These are phyloP conservation scores for Helostoma temminkii DNA, from an alignment of 2,797 vertebrate species.

Conservation along the genomic window DNA sequence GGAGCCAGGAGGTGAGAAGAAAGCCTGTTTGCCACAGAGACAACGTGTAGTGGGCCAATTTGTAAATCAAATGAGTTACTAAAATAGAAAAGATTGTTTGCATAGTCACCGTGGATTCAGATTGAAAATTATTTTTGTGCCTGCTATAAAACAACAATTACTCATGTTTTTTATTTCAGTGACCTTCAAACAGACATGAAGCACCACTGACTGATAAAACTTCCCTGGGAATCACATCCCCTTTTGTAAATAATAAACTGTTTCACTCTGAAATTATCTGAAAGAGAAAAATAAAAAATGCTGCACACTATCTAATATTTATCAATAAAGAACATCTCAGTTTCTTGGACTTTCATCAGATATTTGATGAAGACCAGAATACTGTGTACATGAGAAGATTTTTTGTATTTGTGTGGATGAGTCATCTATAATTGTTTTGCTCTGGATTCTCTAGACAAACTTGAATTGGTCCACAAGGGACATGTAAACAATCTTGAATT, in stretches of 20 bases:
- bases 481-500: too few species aligned
- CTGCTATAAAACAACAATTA: constrained; percentile 37
- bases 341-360: too few species aligned
- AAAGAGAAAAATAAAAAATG: not conserved
- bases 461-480: too few species aligned
- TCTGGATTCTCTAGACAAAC: too few species aligned
- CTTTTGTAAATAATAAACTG: constrained; percentile 15
- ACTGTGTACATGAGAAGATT: too few species aligned
- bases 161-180: constrained; percentile 32
- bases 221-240: constrained; percentile 23
- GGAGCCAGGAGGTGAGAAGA: constrained; percentile 49
- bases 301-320: too few species aligned
- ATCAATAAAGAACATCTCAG: too few species aligned
- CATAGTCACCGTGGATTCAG: constrained; percentile 46
- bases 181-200: constrained; percentile 59
- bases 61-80: constrained; percentile 72
- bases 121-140: constrained; percentile 43
- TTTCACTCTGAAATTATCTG: not conserved
- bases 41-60: constrained; percentile 50
- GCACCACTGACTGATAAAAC: constrained; percentile 32
- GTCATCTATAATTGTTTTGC: too few species aligned
- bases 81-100: constrained; percentile 65
- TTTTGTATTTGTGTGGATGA: too few species aligned
- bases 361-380: too few species aligned
- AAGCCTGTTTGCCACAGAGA: constrained; percentile 48